Conservation (phyloP, 2,888 invertebrate species). For the Cheilosia vulpina region DNA sequence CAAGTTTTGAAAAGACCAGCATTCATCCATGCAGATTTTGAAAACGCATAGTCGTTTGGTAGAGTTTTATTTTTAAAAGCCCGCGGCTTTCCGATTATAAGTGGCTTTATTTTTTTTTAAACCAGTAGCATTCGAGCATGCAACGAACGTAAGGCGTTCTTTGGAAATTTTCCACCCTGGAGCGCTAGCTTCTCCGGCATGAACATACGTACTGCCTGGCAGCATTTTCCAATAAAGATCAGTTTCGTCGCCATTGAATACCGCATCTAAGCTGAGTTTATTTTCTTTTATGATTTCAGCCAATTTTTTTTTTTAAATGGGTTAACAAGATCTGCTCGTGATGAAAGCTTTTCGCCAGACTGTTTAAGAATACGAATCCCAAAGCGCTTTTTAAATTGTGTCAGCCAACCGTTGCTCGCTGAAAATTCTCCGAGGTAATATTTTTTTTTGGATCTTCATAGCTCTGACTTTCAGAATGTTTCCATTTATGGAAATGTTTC, state of each 20-base stretch:
- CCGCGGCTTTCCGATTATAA: conserved; percentile 13
- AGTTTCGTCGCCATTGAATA: conserved; percentile 19
- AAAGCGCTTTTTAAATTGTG: conserved; percentile 18
- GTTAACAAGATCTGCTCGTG: conserved; percentile 7
- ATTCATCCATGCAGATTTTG: conserved; percentile 1
- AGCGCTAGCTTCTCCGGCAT: conserved; percentile 17
- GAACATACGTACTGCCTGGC: conserved; percentile 15
- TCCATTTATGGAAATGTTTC: too few species aligned
- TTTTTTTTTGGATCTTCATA: conserved; percentile 23
- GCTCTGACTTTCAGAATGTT: conserved; percentile 11
- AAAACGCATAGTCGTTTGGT: conserved; percentile 6
- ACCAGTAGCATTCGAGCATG: conserved; percentile 19
- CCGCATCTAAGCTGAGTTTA: conserved; percentile 15
- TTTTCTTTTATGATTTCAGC: conserved; percentile 26
- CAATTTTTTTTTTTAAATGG: conserved; percentile 15
- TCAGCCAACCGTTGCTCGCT: conserved; percentile 26
- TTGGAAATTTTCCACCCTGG: too few species aligned
- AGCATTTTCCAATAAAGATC: conserved; percentile 27
- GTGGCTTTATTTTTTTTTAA: conserved; percentile 8
- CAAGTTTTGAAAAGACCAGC: not conserved
- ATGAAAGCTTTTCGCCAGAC: conserved; percentile 1
- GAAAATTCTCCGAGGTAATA: conserved; percentile 22
- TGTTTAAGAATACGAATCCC: conserved; percentile 11
- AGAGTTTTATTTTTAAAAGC: conserved; percentile 7
- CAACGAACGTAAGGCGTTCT: conserved; percentile 4